These are phyloP conservation scores for Netelia inedita DNA, from an alignment of 2,888 invertebrate genomes.

Conservation along the genomic window DNA sequence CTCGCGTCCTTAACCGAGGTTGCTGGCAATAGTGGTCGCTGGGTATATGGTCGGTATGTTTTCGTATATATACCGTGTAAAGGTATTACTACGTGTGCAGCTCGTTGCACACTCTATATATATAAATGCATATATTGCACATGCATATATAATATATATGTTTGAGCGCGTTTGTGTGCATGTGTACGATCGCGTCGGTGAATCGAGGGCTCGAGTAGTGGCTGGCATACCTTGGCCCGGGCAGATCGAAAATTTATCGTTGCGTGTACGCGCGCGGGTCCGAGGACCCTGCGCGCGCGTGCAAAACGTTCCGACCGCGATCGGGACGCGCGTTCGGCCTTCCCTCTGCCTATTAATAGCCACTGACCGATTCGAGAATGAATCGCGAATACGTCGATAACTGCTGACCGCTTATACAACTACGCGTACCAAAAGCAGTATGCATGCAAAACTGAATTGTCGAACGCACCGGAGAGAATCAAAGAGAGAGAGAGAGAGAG, in stretches of 20 bases:
- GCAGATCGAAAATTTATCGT: slow-evolving; percentile 61
- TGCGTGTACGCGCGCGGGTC: slow-evolving; percentile 43
- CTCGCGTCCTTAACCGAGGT: slow-evolving; percentile 61
- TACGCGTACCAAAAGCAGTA: slow-evolving; percentile 5
- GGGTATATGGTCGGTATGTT: slow-evolving; percentile 43
- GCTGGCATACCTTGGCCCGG: slow-evolving; percentile 47
- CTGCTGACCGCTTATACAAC: slow-evolving; percentile 52
- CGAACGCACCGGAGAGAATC: slow-evolving; percentile 9
- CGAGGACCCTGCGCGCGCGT: slow-evolving; percentile 21
- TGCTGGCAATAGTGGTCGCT: slow-evolving; percentile 46
- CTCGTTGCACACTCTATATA: slow-evolving; percentile 21
- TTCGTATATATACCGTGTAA: not conserved
- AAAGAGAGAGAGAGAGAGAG: slow-evolving; percentile 12
- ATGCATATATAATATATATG: not conserved
- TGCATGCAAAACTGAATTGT: slow-evolving; percentile 38
- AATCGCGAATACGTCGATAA: slow-evolving; percentile 63
- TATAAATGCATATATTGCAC: not conserved
- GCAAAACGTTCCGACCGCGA: slow-evolving; percentile 30
- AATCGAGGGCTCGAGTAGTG: slow-evolving; percentile 29
- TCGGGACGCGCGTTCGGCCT: slow-evolving; percentile 8
- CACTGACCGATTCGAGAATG: slow-evolving; percentile 59
- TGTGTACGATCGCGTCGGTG: not conserved
- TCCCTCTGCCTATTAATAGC: slow-evolving; percentile 56
- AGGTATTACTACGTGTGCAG: slow-evolving; percentile 32
- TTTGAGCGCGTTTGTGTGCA: not conserved